phyloP scores from a whole-genome alignment of 2,797 vertebrate species.

The Smutsia temminckii region DNA sequence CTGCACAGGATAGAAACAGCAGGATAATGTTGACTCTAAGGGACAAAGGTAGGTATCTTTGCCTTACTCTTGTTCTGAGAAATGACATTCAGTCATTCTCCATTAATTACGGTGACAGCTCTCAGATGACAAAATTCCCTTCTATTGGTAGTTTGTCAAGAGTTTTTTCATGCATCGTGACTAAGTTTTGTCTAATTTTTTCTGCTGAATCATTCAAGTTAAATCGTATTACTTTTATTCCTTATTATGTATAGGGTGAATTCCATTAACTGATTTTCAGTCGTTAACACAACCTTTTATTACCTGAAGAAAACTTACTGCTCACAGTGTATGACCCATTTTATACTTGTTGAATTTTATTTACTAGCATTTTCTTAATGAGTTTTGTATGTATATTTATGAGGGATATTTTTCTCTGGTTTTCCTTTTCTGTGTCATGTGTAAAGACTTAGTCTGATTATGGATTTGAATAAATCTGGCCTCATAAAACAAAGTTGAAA shows the following conservation, averaged over 20 bases:
- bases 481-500: not conserved
- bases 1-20: not conserved
- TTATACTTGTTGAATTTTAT: not conserved
- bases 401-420: not conserved
- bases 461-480: not conserved
- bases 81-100: not conserved
- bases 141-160: not conserved
- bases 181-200: not conserved
- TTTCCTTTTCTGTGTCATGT: not conserved
- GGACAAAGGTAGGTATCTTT: not conserved
- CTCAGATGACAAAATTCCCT: not conserved
- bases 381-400: not conserved
- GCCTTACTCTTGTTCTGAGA: not conserved
- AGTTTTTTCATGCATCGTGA: not conserved
- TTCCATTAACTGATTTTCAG: not conserved
- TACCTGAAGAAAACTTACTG: not conserved
- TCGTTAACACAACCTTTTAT: not conserved
- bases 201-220: not conserved
- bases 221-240: not conserved
- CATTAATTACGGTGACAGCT: not conserved
- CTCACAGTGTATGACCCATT: not conserved
- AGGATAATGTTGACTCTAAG: not conserved
- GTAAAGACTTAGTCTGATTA: not conserved
- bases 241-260: not conserved
- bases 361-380: not conserved